Conservation (phyloP, 2,797 vertebrate species). For the Halcyon leucocephala region DNA sequence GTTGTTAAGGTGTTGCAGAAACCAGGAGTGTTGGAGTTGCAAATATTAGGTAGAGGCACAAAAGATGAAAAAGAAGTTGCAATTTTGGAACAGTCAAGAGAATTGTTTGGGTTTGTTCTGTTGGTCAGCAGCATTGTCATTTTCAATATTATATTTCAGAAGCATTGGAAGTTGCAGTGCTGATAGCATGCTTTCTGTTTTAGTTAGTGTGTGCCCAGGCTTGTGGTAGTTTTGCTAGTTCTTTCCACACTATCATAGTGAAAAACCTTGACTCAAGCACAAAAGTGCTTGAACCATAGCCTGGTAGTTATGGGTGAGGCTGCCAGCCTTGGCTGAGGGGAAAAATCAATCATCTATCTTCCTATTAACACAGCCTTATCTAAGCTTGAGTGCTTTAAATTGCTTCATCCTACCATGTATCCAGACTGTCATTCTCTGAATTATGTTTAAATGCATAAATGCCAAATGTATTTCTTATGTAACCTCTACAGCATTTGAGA, state of each 20-base stretch:
- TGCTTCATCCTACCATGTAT: not conserved
- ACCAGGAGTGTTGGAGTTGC: not conserved
- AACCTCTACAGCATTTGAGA: not conserved
- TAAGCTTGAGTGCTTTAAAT: slow-evolving; percentile 5
- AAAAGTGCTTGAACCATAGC: not conserved
- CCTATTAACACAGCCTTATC: not conserved
- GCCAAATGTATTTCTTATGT: not conserved
- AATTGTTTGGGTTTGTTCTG: not conserved
- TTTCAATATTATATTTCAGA: not conserved
- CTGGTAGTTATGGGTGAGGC: not conserved
- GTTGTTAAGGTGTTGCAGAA: not conserved
- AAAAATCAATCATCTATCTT: not conserved
- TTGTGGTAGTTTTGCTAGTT: not conserved
- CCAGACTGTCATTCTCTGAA: slow-evolving; percentile 3
- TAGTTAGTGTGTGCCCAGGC: not conserved
- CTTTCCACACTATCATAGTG: not conserved
- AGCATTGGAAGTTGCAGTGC: not conserved
- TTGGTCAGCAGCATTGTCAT: not conserved
- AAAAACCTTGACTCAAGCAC: not conserved
- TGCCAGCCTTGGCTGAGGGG: not conserved
- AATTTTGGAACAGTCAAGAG: not conserved
- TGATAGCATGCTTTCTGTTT: not conserved
- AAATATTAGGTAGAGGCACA: not conserved
- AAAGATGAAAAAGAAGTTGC: not conserved
- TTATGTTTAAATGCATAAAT: slow-evolving; percentile 19